Conservation (phyloP, 1,140 invertebrate species). For the Ridgeia piscesae region DNA sequence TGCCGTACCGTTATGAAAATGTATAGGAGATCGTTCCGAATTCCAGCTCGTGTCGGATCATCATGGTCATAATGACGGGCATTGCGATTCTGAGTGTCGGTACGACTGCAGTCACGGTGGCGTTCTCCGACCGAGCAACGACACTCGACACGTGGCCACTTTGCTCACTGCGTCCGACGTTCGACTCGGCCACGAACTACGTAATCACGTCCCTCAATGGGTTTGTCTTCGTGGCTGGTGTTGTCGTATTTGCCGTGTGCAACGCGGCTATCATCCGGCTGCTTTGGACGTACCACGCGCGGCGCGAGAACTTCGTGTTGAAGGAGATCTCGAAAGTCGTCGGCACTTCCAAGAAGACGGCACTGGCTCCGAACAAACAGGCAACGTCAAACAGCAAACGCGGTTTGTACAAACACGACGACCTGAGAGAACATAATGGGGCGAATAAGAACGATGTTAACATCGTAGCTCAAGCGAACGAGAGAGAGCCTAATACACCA, state of each 20-base stretch:
- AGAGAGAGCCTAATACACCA: not conserved
- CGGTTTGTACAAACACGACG: not conserved
- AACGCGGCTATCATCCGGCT: constrained; percentile 15
- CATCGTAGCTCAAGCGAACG: not conserved
- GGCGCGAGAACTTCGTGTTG: constrained; percentile 10
- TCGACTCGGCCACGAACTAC: constrained; percentile 14
- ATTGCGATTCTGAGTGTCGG: not conserved
- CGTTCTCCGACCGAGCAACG: not conserved
- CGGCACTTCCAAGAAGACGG: not conserved
- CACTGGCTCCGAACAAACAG: not conserved
- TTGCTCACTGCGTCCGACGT: constrained; percentile 4
- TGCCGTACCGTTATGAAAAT: no score
- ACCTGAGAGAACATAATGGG: not conserved
- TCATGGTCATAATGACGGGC: constrained; percentile 12
- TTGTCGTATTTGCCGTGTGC: constrained; percentile 22
- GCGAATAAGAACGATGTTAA: not conserved
- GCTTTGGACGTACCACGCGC: constrained; percentile 17
- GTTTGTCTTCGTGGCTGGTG: constrained; percentile 15
- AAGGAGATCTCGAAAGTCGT: constrained; percentile 16
- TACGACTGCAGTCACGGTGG: not conserved
- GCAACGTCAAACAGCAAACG: not conserved
- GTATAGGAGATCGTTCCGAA: no score
- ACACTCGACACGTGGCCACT: constrained; percentile 10
- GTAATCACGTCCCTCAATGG: not conserved
- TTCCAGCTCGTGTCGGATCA: not conserved